Base-by-base conservation (phyloP, 2,113 vertebrate genomes). In the Malurus melanocephalus region DNA sequence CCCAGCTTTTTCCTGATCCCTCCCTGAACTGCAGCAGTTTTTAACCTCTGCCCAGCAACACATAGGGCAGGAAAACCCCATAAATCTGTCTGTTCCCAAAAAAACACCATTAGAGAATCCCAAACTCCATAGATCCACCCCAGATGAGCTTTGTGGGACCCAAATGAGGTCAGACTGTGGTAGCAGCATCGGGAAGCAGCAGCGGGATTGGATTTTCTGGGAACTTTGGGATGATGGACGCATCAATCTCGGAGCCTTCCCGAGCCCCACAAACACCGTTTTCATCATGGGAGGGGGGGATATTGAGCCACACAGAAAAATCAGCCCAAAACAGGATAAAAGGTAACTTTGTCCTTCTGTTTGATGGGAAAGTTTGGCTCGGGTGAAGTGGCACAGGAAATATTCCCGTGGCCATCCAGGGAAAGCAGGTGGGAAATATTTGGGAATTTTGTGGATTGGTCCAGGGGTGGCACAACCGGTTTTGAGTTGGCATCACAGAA, bases 371-470 rank as follows among this genome's bases (percentile, higher is more conserved):
- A 28, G 5, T 56, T 56, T 1, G 1, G 22, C n/a, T 53, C 0
- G 1, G 57, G 40, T 49, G 46, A 8, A 32, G 9, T 11, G 3
- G 26, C 18, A 11, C 15, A 3, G 2, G 22, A 9, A 49, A 35
- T 74, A 30, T 49, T 75, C 35, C 60, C 6, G 0, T 8, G 67
- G 48, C 38, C 1, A 13, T 32, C 12, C 2, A 35, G 42, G 12
- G 42, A 10, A 28, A 73, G 23, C 1, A 5, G 28, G 27, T 42
- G 24, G 26, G 61, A 33, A 42, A 26, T 21, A 5, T 21, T 32
- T 35, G 5, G 61, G 71, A 35, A 16, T 6, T 20, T 1, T 3
- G 1, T 0, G 2, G 35, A 30, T 0, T 3, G 28, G 35, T 43
- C 12, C 21, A 24, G 78, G 56, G 35, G 18, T 1, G 8, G 23